Base-by-base conservation (phyloP, 2,797 vertebrate species). In the Sebastiscus tertius region DNA sequence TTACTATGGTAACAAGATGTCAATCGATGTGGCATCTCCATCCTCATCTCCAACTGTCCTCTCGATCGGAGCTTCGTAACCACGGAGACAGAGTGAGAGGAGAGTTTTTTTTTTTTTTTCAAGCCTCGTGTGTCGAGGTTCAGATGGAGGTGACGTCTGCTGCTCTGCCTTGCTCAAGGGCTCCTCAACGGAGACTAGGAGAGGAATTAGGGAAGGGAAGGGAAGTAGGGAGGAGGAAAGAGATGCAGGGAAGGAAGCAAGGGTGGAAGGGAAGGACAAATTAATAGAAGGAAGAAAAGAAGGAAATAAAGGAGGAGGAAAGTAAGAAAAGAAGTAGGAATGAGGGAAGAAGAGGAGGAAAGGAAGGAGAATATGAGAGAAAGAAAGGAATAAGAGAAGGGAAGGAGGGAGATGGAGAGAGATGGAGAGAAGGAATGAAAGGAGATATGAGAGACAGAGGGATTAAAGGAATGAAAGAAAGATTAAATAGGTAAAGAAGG, bases 1-100 rank as follows among this genome's bases (percentile, higher is more conserved):
- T 88, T 72, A 65, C 89, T 56, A 69, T 81, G 84, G 89, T 71
- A 85, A 93, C 85, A 82, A 77, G 82, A 85, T 88, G 90, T 89
- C 87, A 90, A 87, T 86, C 65, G 75, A 79, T 81, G 75, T 75
- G 68, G 62, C 87, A 84, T 88, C 82, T 81, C 75, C 56, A 55
- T 87, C 72, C 60, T 81, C 81, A 24, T 82, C 76, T 77, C 85
- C 83, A 72, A 84, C 79, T 88, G 87, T 88, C 81, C 63, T 70
- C 80, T 80, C 31, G 1, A 81, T 83, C 74, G 60, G 55, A 76
- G 77, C 72, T 68, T 29, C 2, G 83, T 92, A 79, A 79, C 85
- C 88, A 91, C 36, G 63, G 85, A 78, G 81, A 90, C 61, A 3
- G 72, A 62, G 34, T 14, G 4, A 75, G 70, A 65, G 52, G 14